phyloP scores from a whole-genome alignment of 1,140 invertebrate genomes.

The Drosophila pruinosa region DNA sequence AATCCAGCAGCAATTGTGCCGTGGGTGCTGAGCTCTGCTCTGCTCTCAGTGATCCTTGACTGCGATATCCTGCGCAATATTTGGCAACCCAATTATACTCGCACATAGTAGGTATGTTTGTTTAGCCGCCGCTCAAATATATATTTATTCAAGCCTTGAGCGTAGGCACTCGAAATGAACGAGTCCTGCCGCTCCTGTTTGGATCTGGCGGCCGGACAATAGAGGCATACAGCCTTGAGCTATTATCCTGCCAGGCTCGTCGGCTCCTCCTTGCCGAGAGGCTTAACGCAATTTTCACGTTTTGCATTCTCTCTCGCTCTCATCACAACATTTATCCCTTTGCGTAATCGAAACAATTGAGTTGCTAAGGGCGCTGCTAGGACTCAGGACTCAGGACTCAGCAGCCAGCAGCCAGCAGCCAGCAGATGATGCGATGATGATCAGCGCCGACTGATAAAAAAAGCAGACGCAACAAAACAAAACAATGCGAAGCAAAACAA shows the following conservation, averaged over 20 bases:
- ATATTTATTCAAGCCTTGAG: constrained; percentile 66
- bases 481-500: constrained; percentile 12
- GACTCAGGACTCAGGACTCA: no score
- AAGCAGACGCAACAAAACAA: constrained; percentile 1
- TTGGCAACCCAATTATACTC: constrained; percentile 75
- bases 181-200: neutral
- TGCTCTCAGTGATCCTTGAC: neutral
- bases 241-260: constrained; percentile 64
- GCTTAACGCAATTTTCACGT: constrained; percentile 36
- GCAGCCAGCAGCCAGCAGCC: no score
- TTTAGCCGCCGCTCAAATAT: constrained; percentile 62
- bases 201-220: constrained; percentile 41
- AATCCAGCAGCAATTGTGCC: constrained; percentile 8
- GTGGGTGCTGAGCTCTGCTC: constrained; percentile 19
- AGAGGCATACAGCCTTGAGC: constrained; percentile 75
- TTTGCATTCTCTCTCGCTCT: constrained; percentile 30
- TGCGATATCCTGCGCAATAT: constrained; percentile 60
- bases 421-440: constrained; percentile 32
- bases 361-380: constrained; percentile 31
- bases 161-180: neutral
- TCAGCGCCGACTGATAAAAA: constrained; percentile 55
- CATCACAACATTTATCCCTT: constrained; percentile 41
- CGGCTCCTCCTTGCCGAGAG: neutral
- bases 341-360: constrained; percentile 76
- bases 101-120: constrained; percentile 52